phyloP scores from a whole-genome alignment of 1,140 invertebrate species.

The Pogonomyrmex californicus region DNA sequence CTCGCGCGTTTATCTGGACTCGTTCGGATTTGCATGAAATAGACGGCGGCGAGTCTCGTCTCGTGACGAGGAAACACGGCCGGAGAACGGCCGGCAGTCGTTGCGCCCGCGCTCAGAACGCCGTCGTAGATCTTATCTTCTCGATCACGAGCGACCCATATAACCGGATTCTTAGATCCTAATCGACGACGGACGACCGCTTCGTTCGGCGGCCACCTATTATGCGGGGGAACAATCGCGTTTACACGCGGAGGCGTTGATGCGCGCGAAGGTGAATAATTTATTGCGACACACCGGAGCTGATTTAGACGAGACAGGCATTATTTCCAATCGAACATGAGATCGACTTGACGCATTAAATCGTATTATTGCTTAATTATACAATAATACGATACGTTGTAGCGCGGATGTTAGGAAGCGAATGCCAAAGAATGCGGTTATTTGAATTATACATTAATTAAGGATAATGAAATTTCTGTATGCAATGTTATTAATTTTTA shows the following conservation, averaged over 20 bases:
- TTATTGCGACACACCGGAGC: constrained; percentile 40
- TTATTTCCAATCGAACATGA: constrained; percentile 25
- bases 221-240: constrained; percentile 64
- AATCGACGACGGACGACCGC: constrained; percentile 52
- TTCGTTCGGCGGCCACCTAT: constrained; percentile 51
- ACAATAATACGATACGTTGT: neutral
- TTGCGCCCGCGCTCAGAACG: constrained; percentile 53
- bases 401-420: constrained; percentile 1
- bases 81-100: constrained; percentile 61
- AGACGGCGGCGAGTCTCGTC: constrained; percentile 57
- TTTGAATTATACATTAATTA: constrained; percentile 42
- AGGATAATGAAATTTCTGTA: constrained; percentile 18
- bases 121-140: constrained; percentile 70
- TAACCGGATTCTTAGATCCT: constrained; percentile 71
- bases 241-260: constrained; percentile 65
- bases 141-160: constrained; percentile 73
- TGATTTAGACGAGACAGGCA: constrained; percentile 15
- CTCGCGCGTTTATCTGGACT: constrained; percentile 56
- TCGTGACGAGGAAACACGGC: constrained; percentile 68
- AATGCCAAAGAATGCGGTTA: neutral
- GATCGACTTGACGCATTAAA: neutral
- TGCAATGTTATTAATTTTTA: neutral
- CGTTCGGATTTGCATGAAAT: constrained; percentile 70
- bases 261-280: constrained; percentile 55
- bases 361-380: constrained; percentile 46